phyloP scores from a whole-genome alignment of 2,888 invertebrate species.

The Archips xylosteana region DNA sequence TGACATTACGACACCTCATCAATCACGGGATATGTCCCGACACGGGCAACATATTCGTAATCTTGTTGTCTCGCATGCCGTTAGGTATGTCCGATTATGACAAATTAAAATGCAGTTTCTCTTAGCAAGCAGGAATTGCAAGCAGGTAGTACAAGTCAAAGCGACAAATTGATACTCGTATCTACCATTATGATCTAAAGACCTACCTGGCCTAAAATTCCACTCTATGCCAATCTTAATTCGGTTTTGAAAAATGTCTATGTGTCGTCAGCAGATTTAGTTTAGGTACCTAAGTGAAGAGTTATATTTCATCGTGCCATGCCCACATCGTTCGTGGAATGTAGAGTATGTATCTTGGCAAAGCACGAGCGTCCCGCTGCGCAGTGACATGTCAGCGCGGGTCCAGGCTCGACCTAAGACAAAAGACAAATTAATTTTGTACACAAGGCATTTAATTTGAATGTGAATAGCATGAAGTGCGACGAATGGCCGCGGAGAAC shows the following conservation, averaged over 20 bases:
- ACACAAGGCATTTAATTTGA: conserved; percentile 85
- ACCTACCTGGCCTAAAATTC: no score
- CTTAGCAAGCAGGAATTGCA: not conserved
- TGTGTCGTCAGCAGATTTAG: no score
- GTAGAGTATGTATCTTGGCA: conserved; percentile 23
- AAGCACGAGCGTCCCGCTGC: conserved; percentile 68
- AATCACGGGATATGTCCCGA: conserved; percentile 64
- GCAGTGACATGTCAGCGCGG: conserved; percentile 73
- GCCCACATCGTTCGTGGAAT: conserved; percentile 7
- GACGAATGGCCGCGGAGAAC: conserved; percentile 83
- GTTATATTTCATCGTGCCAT: not conserved
- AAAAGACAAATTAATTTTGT: conserved; percentile 86
- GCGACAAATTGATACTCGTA: not conserved
- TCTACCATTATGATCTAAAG: no score
- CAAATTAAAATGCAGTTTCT: conserved; percentile 62
- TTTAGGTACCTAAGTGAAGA: no score
- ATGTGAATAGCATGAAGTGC: conserved; percentile 86
- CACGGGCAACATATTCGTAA: conserved; percentile 65
- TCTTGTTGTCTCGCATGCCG: conserved; percentile 56
- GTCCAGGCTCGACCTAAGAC: conserved; percentile 71
- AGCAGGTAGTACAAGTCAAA: not conserved
- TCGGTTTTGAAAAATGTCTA: not conserved
- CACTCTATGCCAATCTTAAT: no score
- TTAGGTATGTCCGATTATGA: conserved; percentile 48
- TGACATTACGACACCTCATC: conserved; percentile 66